phyloP scores from a whole-genome alignment of 30 jellyfish, hydroid and myxozoan species.

The Chrysaora quinquecirrha region DNA sequence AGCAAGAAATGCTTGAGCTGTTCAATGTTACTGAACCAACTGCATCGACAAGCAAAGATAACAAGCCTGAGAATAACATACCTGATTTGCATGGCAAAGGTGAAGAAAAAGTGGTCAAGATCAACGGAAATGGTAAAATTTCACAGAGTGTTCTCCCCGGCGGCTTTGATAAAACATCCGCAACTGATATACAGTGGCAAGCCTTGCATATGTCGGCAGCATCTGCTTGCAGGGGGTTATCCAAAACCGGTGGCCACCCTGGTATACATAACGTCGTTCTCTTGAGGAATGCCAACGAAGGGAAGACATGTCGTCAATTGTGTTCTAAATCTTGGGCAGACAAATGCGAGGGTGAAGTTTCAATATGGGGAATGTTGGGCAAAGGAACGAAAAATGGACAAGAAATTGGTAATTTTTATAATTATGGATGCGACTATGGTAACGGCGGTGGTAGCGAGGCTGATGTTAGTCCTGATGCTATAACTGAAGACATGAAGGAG shows the following conservation, averaged over 20 bases:
- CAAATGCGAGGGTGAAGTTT: slow-evolving; percentile 77
- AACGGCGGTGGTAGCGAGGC: slow-evolving; percentile 84
- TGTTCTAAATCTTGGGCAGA: slow-evolving; percentile 77
- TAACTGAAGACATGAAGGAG: slow-evolving; percentile 31
- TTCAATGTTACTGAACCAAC: slow-evolving; percentile 4
- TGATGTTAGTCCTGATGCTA: slow-evolving; percentile 20
- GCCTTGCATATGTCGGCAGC: slow-evolving; percentile 84
- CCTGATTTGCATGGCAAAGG: not conserved
- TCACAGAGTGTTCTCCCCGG: slow-evolving; percentile 74
- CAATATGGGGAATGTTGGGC: slow-evolving; percentile 83
- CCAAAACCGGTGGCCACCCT: slow-evolving; percentile 50
- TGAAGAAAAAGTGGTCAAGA: slow-evolving; percentile 50
- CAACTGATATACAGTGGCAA: slow-evolving; percentile 82
- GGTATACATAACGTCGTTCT: slow-evolving; percentile 80
- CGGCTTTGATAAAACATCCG: slow-evolving; percentile 70
- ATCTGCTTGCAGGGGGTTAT: slow-evolving; percentile 72
- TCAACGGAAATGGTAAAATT: slow-evolving; percentile 59
- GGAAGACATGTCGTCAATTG: slow-evolving; percentile 68
- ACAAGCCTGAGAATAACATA: not conserved
- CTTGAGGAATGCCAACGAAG: slow-evolving; percentile 58
- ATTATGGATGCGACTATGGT: slow-evolving; percentile 81
- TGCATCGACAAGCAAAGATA: not conserved
- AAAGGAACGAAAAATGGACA: slow-evolving; percentile 76
- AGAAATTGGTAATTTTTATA: slow-evolving; percentile 74
- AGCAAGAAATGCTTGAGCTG: slow-evolving; percentile 11